These are phyloP conservation scores for Battus philenor DNA, from an alignment of 1,140 invertebrate species.

Conservation along the genomic window DNA sequence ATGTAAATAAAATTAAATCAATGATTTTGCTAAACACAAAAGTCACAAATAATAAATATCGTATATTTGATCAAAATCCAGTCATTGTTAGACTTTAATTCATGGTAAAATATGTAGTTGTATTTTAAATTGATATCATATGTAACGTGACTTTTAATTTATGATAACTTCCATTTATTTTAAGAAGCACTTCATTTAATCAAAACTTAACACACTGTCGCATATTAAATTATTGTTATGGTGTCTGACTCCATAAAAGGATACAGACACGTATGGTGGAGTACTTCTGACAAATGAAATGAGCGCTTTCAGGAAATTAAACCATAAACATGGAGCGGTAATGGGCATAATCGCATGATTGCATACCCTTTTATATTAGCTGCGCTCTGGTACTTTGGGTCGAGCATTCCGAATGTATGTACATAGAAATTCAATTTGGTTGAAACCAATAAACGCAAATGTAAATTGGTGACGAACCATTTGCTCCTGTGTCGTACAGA, in stretches of 20 bases:
- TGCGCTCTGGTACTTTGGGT: conserved; percentile 19
- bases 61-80: too few relatives aligned
- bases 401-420: conserved; percentile 2
- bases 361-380: conserved; percentile 25
- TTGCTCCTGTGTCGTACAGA: not conserved
- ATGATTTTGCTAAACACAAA: too few relatives aligned
- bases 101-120: too few relatives aligned
- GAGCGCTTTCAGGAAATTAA: conserved; percentile 57
- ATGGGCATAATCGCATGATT: conserved; percentile 33
- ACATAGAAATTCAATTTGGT: conserved; percentile 16
- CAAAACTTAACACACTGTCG: conserved; percentile 32
- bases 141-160: too few relatives aligned
- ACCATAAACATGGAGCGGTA: conserved; percentile 41
- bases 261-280: conserved; percentile 23
- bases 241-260: conserved; percentile 16
- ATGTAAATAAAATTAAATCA: too few relatives aligned
- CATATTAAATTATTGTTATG: conserved; percentile 37
- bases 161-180: too few relatives aligned
- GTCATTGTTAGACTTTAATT: too few relatives aligned
- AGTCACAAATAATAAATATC: too few relatives aligned
- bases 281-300: conserved; percentile 33
- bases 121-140: too few relatives aligned
- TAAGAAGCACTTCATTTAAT: too few relatives aligned
- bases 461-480: not conserved
- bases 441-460: conserved; percentile 10